Base-by-base conservation (phyloP, 2,797 vertebrate species). In the Myiotriccus ornatus region DNA sequence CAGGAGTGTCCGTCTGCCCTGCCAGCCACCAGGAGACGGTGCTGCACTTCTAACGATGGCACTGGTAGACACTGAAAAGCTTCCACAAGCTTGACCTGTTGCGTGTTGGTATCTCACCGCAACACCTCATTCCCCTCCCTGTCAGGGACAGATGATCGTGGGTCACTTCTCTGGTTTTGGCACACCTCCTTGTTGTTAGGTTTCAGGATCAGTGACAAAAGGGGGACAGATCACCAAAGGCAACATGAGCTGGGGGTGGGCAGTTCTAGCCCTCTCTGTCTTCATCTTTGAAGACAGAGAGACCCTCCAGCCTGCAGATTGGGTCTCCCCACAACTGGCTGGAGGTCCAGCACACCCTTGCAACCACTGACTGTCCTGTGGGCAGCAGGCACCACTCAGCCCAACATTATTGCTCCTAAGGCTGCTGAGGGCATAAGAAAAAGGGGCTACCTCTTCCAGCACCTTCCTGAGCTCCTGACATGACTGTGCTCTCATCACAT, bases 201-300 rank as follows among this genome's bases (percentile, higher is more conserved):
- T 63, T 89, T 57, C 57, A 76, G 73, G n/a, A 74, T 53, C 63
- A 83, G 22, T 1, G 1, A 35, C 27, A 57, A 69, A 39, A 24
- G 10, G 1, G 6, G 10, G 19, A 2, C 32, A 30, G 35, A 23
- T 41, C 41, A 34, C 15, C 55, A 46, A 78, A 41, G 30, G 30
- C 65, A 60, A n/a, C 0, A 0, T 0, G 1, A 50, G 8, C 34
- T 5, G 1, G 23, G 9, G 11, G 8, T n/a, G 65, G 41, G 50
- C 46, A 87, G 37, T 27, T 41, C 34, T 57, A 84, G 53, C 34
- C 49, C 32, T 19, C 32, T 53, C 25, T 11, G 8, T 12, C 47
- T 39, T 46, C 57, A 16, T 18, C 53, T 43, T 3, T 18, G 41
- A 44, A 68, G 55, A 18, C 49, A 50, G 57, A 65, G 57, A 49